phyloP scores from a whole-genome alignment of 1,140 invertebrate genomes.

The Plutomurus gul region DNA sequence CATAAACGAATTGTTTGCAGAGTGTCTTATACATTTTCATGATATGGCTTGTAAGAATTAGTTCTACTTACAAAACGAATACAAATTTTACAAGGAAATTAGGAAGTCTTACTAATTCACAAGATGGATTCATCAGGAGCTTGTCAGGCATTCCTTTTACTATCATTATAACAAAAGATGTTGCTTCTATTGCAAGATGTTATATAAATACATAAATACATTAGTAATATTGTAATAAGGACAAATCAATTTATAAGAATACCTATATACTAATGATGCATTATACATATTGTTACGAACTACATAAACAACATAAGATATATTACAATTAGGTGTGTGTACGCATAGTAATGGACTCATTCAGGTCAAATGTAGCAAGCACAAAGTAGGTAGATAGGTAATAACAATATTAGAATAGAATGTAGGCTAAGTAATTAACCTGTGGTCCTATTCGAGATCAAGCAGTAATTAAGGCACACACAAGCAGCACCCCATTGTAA shows the following conservation, averaged over 20 bases:
- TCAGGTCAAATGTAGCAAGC: not conserved
- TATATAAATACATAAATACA: not conserved
- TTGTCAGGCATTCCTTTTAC: not conserved
- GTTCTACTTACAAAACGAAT: too few relatives aligned
- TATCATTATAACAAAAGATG: not conserved
- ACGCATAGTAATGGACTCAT: not conserved
- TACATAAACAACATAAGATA: not conserved
- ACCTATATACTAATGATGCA: not conserved
- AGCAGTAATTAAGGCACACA: not conserved
- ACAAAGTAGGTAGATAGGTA: not conserved
- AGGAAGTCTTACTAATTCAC: too few relatives aligned
- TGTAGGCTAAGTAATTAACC: not conserved
- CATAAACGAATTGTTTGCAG: too few relatives aligned
- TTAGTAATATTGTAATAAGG: not conserved
- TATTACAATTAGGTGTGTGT: not conserved
- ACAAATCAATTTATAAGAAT: not conserved
- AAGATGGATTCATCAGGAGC: not conserved
- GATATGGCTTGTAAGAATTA: too few relatives aligned
- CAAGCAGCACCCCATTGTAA: slow-evolving; percentile 17
- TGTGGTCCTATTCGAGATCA: not conserved
- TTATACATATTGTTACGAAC: not conserved
- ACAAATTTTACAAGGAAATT: too few relatives aligned
- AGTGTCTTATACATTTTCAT: too few relatives aligned
- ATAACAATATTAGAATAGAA: not conserved
- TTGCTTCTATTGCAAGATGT: not conserved